Percentiles rank a stretch among this genome's conserved stretches.
Evolutionary conservation across 2,113 vertebrate genomes (phyloP).

Genomic region (Dendropsophus ebraccatus): DNA sequence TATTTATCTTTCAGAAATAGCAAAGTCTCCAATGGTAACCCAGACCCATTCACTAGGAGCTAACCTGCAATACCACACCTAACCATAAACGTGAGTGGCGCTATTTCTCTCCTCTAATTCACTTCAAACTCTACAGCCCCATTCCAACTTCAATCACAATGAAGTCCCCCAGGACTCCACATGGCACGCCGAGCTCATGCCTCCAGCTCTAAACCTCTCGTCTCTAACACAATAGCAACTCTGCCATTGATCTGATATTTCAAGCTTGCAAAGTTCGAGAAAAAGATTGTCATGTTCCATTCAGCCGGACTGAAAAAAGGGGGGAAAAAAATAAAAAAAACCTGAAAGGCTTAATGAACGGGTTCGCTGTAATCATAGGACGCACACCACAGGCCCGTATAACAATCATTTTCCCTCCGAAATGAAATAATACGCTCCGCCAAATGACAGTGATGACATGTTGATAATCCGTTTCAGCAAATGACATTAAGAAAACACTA

Average conservation of each 20-base stretch:
- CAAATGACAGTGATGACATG: slow-evolving; percentile 22
- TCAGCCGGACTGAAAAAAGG: neutral
- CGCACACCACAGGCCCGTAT: neutral
- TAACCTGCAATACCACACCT: too few species aligned
- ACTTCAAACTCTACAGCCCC: neutral
- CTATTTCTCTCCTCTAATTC: neutral
- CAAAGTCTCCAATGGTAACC: too few species aligned
- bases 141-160: neutral
- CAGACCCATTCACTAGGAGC: too few species aligned
- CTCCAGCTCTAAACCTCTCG: neutral
- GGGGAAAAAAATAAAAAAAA: neutral
- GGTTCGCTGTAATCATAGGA: slow-evolving; percentile 35
- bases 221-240: neutral
- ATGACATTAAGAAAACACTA: slow-evolving; percentile 52
- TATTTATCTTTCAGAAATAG: too few species aligned
- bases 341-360: slow-evolving; percentile 23
- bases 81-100: too few species aligned
- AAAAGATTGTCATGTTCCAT: slow-evolving; percentile 26
- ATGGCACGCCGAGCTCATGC: neutral
- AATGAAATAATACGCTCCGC: slow-evolving; percentile 19
- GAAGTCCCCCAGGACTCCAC: neutral
- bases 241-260: neutral
- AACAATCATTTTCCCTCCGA: slow-evolving; percentile 7
- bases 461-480: slow-evolving; percentile 53
- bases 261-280: slow-evolving; percentile 9